phyloP scores from a whole-genome alignment of 2,888 invertebrate species.

The Caenorhabditis imperialis region DNA sequence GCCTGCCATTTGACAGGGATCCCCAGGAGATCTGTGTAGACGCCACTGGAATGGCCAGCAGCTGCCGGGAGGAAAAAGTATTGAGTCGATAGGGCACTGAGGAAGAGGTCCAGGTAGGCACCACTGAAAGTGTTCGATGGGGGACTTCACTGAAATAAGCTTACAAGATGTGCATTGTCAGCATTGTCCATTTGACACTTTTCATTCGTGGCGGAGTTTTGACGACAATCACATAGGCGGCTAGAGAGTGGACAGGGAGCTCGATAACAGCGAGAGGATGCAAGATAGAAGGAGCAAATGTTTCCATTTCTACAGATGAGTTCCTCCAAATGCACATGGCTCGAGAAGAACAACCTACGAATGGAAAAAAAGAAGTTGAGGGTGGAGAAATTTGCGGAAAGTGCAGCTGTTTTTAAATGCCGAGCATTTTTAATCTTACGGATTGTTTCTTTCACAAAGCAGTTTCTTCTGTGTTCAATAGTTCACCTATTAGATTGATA shows the following conservation, averaged over 20 bases:
- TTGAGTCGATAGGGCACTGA: conserved; percentile 34
- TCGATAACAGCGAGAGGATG: conserved; percentile 16
- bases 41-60: conserved; percentile 19
- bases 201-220: conserved; percentile 28
- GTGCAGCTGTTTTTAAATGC: too few species aligned
- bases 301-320: conserved; percentile 15
- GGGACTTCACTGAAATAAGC: neutral
- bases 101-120: conserved; percentile 36
- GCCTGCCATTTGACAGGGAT: conserved; percentile 20
- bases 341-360: too few species aligned
- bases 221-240: conserved; percentile 13
- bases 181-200: conserved; percentile 36
- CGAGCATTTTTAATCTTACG: too few species aligned
- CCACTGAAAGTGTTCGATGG: conserved; percentile 12
- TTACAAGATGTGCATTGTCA: conserved; percentile 27
- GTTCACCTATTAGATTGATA: too few species aligned
- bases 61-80: conserved; percentile 19
- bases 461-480: too few species aligned
- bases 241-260: conserved; percentile 12
- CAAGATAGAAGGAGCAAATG: conserved; percentile 33
- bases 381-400: too few species aligned
- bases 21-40: conserved; percentile 5
- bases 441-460: too few species aligned
- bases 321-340: conserved; percentile 29
- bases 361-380: too few species aligned